Base-by-base conservation (phyloP, 2,113 vertebrate species). In the Aegithalos caudatus region DNA sequence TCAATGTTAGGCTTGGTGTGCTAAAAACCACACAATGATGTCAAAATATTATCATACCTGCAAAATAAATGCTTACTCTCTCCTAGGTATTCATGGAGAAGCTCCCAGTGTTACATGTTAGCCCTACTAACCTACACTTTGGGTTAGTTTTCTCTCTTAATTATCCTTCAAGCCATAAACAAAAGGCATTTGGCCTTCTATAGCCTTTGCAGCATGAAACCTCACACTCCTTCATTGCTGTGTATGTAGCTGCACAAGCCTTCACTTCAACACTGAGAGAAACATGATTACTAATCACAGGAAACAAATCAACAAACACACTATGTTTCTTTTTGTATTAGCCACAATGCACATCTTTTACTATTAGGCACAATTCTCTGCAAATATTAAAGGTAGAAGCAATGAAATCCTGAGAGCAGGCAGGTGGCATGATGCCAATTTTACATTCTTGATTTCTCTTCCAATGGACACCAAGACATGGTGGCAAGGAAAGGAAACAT, bases 171-270 rank as follows among this genome's bases (percentile, higher is more conserved):
- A 86, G 29, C 33, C 54, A 50, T 9, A 51, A 33, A 44, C 5
- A 22, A 45, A 53, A 88, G 4, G 11, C 8, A 56, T 4, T 5
- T 0, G 42, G 50, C 31, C 15, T 50, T 53, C 58, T 27, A 5
- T 0, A 51, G 20, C 28, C 64, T 65, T 44, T 25, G 33, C 3
- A 35, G 19, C 27, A 42, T 11, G 29, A 73, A 51, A 70, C 7
- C 12, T 50, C 11, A 40, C 0, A 1, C 8, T 28, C 35, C 45
- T 47, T 61, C 40, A 17, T 1, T 35, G 35, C 40, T 22, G 7
- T 3, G 6, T 18, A 72, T 80, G 11, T 5, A 61, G 14, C 38
- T 61, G 28, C 14, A 72, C 25, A 54, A 53, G 25, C n/a, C 47
- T 54, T 37, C 20, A 25, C 21, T 58, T 77, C 14, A 54, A 64